Evolutionary conservation across 2,888 invertebrate species (phyloP), one percentile per base, ranked within the genome.

Genomic region (Andricus quercusramuli): DNA sequence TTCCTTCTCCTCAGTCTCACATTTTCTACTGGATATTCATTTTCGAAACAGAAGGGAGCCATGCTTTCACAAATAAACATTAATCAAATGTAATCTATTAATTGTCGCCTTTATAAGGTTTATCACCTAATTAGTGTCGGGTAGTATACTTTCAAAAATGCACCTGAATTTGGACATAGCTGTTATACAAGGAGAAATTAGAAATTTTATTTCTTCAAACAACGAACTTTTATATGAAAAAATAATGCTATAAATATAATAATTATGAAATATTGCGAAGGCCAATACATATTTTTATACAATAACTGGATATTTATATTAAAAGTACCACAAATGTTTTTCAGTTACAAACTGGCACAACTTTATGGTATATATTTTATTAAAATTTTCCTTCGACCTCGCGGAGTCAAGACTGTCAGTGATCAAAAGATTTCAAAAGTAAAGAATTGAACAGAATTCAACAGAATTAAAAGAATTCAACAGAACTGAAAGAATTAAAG

Each of bases 141-240:
- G 51, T 56, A 74, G 32, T 74, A 74, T 74, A 74, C 74, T 74
- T 74, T 74, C 74, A 74, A 74, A 56, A 74, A 74, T 74, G 29
- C 56, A 56, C 32, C 56, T 74, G 74, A 32, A 74, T 74, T 74
- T 74, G 29, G 32, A 74, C 2, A 15, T 56, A 74, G 51, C n/a
- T 74, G 56, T 74, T 56, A 11, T 29, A 56, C 74, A n/a, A 74
- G 22, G 1, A 2, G 20, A 25, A 11, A 51, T 29, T 13, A 44
- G 4, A 41, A 13, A 41, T 41, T 25, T 25, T 25, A 25, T 25
- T 41, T 17, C 25, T 51, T 20, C 20, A 51, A 8, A 8, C 8
- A 51, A 20, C 2, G n/a, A 51, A 20, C n/a, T 51, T 51, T 5
- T 51, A 51, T 3, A 13, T 41, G 13, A 3, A 41, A 41, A 41